These are phyloP conservation scores for Salvelinus sp. DNA, from an alignment of 2,113 vertebrate species.

Conservation along the genomic window DNA sequence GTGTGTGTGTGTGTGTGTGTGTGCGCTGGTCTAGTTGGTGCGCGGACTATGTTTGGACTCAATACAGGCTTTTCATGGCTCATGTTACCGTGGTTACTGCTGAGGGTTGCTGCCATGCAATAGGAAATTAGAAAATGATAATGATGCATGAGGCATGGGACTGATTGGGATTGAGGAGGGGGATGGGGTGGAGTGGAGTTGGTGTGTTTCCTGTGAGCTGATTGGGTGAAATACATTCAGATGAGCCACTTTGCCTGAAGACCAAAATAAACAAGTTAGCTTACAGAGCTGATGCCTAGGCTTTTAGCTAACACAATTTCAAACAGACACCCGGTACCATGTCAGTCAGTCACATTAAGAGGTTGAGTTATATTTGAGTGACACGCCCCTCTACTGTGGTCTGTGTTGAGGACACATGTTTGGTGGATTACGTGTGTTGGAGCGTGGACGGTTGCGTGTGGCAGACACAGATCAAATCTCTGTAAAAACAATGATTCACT, in stretches of 20 bases:
- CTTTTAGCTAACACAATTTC: neutral
- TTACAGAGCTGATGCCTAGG: neutral
- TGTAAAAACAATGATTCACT: constrained; percentile 49
- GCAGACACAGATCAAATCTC: constrained; percentile 58
- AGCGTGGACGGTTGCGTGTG: constrained; percentile 52
- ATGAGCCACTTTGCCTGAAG: neutral
- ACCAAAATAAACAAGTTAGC: too few relatives aligned
- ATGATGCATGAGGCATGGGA: constrained; percentile 38
- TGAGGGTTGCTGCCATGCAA: constrained; percentile 31
- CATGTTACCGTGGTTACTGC: constrained; percentile 46
- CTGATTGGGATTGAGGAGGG: neutral
- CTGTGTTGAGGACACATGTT: constrained; percentile 51
- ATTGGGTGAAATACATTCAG: constrained; percentile 2
- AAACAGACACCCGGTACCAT: too few relatives aligned
- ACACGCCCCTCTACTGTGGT: constrained; percentile 14
- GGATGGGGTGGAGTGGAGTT: neutral
- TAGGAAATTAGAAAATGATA: constrained; percentile 55
- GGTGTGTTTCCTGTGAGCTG: neutral
- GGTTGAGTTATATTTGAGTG: constrained; percentile 13
- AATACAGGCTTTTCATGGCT: constrained; percentile 55
- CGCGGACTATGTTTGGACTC: constrained; percentile 15
- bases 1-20: neutral
- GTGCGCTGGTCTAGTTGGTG: constrained; percentile 14
- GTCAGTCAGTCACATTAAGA: neutral
- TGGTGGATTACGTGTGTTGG: constrained; percentile 63